phyloP scores from a whole-genome alignment of 2,113 vertebrate genomes.

The Oryzias curvinotus region DNA sequence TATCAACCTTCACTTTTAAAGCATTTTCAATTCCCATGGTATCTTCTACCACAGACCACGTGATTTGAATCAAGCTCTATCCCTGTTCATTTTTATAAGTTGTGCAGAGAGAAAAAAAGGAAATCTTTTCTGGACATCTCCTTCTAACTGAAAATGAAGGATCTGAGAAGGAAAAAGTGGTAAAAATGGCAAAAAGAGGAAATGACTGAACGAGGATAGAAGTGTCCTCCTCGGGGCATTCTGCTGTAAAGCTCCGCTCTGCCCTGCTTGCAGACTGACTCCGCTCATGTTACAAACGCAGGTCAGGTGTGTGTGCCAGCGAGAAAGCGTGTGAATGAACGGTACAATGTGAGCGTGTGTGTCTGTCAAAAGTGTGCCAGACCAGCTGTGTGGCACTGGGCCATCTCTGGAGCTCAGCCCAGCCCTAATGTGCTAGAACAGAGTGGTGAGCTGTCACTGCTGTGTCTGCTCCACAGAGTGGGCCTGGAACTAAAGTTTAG shows the following conservation, averaged over 20 bases:
- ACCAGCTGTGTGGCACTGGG: slow-evolving; percentile 63
- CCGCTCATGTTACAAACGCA: slow-evolving; percentile 70
- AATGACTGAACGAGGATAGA: slow-evolving; percentile 70
- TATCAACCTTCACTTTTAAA: slow-evolving; percentile 17
- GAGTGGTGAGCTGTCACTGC: slow-evolving; percentile 47
- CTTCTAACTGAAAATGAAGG: slow-evolving; percentile 24
- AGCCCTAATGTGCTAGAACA: slow-evolving; percentile 49
- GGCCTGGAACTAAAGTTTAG: not conserved
- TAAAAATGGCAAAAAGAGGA: slow-evolving; percentile 16
- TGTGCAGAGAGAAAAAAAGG: not conserved
- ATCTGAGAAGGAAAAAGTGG: slow-evolving; percentile 13
- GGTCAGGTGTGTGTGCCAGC: slow-evolving; percentile 58
- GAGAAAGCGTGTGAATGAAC: slow-evolving; percentile 46
- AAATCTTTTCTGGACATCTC: slow-evolving; percentile 48
- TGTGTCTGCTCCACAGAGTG: slow-evolving; percentile 32
- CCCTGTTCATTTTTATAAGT: slow-evolving; percentile 1
- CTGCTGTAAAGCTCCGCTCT: slow-evolving; percentile 64
- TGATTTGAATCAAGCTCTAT: slow-evolving; percentile 9
- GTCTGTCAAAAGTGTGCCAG: slow-evolving; percentile 49
- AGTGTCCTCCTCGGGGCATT: slow-evolving; percentile 59
- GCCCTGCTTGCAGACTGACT: slow-evolving; percentile 56
- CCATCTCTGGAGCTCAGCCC: slow-evolving; percentile 61
- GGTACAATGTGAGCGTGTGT: slow-evolving; percentile 38
- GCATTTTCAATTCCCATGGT: not conserved
- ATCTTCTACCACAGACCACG: slow-evolving; percentile 40